Base-by-base conservation (phyloP, 2,888 invertebrate genomes). In the Ephialtes manifestator region DNA sequence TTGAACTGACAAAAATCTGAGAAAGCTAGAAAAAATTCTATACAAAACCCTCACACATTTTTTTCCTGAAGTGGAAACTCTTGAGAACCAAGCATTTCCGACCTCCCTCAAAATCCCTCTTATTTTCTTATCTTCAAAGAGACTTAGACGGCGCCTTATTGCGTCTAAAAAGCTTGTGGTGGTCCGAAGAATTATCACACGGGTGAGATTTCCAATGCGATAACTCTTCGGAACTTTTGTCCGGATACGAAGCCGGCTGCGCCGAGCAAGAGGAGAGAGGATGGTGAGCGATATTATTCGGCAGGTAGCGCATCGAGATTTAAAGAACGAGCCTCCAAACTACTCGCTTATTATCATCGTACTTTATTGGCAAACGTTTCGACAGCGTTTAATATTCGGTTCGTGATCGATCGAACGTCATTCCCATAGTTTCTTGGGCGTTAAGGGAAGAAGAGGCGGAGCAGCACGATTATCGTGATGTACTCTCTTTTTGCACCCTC, bases 321-420 rank as follows among this genome's bases (percentile, higher is more conserved):
- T 67, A 55, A 80, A 80, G 82, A 88, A 87, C 80, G 83, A 75
- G 63, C 55, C 84, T 63, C 58, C 70, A 58, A 63, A 63, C 48
- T 75, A 74, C 68, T 65, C 75, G 43, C 85, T 85, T 81, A 88
- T 88, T 88, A 88, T 86, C 83, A 81, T 55, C 78, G 84, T 87
- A 85, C 68, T 88, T 89, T 89, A 84, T 87, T 87, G 84, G 87
- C 86, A 83, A 87, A 89, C 83, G 78, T 88, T 88, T 89, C 88
- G 86, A 89, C 86, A 84, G 88, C 89, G 77, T 87, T 81, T 81
- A 88, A 87, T 86, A 87, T 88, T 85, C 89, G 81, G 77, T 85
- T 87, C 88, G 86, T 88, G 83, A 89, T 88, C 84, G 87, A 83
- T 85, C 88, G 74, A 72, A 43, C 80, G 24, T 28, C 31, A 13